Conservation (phyloP, 2,797 vertebrate genomes). For the Scarus forsteni region DNA sequence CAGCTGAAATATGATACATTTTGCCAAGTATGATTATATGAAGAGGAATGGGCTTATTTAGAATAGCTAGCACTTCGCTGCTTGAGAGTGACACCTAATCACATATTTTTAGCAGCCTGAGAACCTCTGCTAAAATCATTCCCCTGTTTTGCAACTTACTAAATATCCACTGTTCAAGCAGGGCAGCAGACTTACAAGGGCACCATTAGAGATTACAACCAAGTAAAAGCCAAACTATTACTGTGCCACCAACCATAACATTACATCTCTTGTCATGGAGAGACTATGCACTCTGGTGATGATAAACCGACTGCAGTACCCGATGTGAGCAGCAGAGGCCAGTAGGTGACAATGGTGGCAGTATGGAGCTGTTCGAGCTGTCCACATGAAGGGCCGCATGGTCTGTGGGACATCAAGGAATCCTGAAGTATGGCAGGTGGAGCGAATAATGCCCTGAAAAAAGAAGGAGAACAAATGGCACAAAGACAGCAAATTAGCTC, state of each 20-base stretch:
- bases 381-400: constrained; percentile 44
- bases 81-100: constrained; percentile 31
- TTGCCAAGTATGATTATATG: constrained; percentile 25
- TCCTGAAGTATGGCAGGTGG: constrained; percentile 59
- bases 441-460: constrained; percentile 64
- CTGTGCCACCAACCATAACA: constrained; percentile 51
- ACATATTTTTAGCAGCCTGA: constrained; percentile 22
- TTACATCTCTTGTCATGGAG: constrained; percentile 45
- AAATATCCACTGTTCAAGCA: constrained; percentile 22
- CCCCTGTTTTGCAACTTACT: constrained; percentile 9
- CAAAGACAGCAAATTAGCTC: constrained; percentile 72
- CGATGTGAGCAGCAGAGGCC: constrained; percentile 61
- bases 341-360: constrained; percentile 61
- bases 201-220: constrained; percentile 46
- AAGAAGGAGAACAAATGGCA: constrained; percentile 61
- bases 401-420: constrained; percentile 43
- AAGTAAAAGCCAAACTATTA: constrained; percentile 51
- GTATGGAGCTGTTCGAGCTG: constrained; percentile 7
- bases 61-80: constrained; percentile 11
- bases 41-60: constrained; percentile 12
- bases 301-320: constrained; percentile 6
- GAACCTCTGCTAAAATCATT: constrained; percentile 27
- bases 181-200: constrained; percentile 18
- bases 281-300: neutral
- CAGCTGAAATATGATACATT: neutral